Percentiles rank a stretch among this genome's conserved stretches.
Evolutionary conservation across 2,113 vertebrate species (phyloP).

Genomic region (Channa maculata): DNA sequence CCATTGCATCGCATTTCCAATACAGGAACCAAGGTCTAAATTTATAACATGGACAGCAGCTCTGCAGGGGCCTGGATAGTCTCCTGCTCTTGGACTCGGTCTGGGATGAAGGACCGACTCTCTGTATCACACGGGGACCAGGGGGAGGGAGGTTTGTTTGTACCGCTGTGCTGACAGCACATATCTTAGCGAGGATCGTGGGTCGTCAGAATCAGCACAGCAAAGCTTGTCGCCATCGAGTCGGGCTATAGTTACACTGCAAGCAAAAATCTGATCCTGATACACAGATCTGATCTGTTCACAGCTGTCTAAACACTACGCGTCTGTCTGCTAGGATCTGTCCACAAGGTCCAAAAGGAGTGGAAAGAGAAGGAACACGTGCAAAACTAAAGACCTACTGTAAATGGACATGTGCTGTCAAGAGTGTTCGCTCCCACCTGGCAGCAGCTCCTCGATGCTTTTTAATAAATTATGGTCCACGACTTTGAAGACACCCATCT

Average conservation of each 20-base stretch:
- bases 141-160: background rate
- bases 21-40: too few relatives aligned
- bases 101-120: background rate
- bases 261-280: slow-evolving; percentile 44
- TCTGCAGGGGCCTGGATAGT: slow-evolving; percentile 21
- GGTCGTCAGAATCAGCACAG: background rate
- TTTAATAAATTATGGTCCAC: slow-evolving; percentile 4
- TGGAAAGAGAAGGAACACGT: background rate
- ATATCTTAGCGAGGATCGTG: background rate
- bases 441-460: background rate
- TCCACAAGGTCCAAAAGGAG: slow-evolving; percentile 14
- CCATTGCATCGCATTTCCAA: too few relatives aligned
- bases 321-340: background rate
- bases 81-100: slow-evolving; percentile 21
- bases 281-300: slow-evolving; percentile 7
- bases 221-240: background rate
- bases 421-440: background rate
- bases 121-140: background rate
- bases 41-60: background rate
- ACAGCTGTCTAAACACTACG: slow-evolving; percentile 30
- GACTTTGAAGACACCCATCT: slow-evolving; percentile 11
- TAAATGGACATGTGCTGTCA: background rate
- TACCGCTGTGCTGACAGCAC: slow-evolving; percentile 16
- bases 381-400: background rate
- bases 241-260: slow-evolving; percentile 17